These are phyloP conservation scores for Halictus rubicundus DNA, from an alignment of 1,140 invertebrate genomes.

Conservation along the genomic window DNA sequence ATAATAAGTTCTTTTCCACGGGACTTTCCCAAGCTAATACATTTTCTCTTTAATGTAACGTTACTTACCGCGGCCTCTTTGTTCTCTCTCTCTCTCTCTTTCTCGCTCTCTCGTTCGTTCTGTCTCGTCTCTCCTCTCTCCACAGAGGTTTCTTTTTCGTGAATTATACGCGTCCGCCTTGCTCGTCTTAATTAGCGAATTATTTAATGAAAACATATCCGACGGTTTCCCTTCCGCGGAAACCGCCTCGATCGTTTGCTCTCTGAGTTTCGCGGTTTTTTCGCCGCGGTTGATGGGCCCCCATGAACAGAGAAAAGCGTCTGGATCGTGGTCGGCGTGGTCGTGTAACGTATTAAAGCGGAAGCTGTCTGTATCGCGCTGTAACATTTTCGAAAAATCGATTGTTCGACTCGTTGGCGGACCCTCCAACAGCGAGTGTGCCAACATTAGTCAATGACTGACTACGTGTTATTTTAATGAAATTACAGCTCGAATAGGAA, in stretches of 20 bases:
- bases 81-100: neutral
- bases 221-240: neutral
- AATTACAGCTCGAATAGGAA: too few species aligned
- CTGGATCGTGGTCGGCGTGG: too few species aligned
- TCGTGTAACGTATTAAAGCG: too few species aligned
- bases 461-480: too few species aligned
- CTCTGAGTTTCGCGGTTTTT: neutral
- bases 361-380: too few species aligned
- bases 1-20: slow-evolving; percentile 50
- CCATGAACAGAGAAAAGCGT: too few species aligned
- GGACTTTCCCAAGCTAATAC: slow-evolving; percentile 49
- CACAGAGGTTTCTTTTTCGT: slow-evolving; percentile 23
- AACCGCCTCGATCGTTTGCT: slow-evolving; percentile 28
- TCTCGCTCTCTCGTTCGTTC: too few species aligned
- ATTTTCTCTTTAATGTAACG: slow-evolving; percentile 54
- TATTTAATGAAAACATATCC: slow-evolving; percentile 50
- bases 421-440: too few species aligned
- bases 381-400: too few species aligned
- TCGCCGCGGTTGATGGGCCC: neutral
- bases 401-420: too few species aligned
- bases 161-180: slow-evolving; percentile 35
- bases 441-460: too few species aligned
- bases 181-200: slow-evolving; percentile 44
- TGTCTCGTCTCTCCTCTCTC: neutral
- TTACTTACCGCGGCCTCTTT: slow-evolving; percentile 37